A percentile compares a stretch with the other conserved stretches of the same genome.
Evolutionary conservation across 2,888 invertebrate species (phyloP).

Genomic region (Tinea pellionella): DNA sequence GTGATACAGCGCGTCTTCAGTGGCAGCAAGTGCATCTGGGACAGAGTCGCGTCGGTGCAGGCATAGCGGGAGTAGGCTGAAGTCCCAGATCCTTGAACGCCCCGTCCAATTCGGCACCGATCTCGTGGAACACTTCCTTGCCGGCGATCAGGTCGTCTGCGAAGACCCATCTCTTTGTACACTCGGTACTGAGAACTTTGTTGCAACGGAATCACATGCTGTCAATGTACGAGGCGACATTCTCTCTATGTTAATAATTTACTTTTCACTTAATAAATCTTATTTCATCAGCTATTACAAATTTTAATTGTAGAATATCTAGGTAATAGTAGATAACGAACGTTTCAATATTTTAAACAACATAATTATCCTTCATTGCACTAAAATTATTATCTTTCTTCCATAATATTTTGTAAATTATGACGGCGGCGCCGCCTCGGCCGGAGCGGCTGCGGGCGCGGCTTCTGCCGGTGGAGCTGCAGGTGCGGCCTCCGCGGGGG

Average conservation of each 20-base stretch:
- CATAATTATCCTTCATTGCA: neutral
- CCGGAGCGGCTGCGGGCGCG: conserved; percentile 14
- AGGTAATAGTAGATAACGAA: neutral
- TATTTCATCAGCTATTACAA: conserved; percentile 11
- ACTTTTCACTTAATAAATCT: neutral
- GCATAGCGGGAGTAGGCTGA: conserved; percentile 24
- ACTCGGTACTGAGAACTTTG: neutral
- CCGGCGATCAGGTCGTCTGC: conserved; percentile 86
- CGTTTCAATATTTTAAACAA: neutral
- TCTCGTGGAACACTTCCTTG: conserved; percentile 92
- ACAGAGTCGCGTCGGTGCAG: conserved; percentile 31
- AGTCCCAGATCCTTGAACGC: conserved; percentile 81
- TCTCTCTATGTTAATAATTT: conserved; percentile 15
- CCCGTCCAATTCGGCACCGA: conserved; percentile 92
- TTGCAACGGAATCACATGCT: conserved; percentile 27
- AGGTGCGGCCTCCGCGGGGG: conserved; percentile 16
- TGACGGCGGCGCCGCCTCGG: conserved; percentile 15
- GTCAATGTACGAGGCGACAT: conserved; percentile 18
- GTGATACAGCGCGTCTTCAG: conserved; percentile 24
- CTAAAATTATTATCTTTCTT: neutral
- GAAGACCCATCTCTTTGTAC: conserved; percentile 29
- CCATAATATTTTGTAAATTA: neutral
- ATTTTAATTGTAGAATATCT: neutral
- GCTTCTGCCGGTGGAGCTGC: conserved; percentile 18
- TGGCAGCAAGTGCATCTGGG: conserved; percentile 60